Percentiles rank a stretch among this genome's conserved stretches.
Conservation (phyloP, 2,797 vertebrate genomes). For the Pipistrellus pygmaeus region DNA sequence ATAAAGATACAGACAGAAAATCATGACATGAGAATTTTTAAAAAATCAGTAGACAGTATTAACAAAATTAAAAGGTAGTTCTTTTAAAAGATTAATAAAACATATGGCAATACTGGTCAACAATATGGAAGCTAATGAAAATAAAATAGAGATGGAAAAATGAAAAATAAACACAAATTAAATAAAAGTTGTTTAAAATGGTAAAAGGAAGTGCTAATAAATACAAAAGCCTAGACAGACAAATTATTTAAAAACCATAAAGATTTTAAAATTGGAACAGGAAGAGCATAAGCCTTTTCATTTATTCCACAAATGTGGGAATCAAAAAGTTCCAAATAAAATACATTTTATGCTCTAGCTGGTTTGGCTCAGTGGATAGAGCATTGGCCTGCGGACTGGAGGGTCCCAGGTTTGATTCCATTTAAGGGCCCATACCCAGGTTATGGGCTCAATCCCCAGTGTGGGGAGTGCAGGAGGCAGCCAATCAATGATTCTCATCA, state of each 20-base stretch:
- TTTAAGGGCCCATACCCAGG: no score
- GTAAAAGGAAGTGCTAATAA: not conserved
- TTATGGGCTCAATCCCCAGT: no score
- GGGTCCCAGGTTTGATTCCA: no score
- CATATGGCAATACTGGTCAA: not conserved
- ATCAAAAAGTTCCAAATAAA: slow-evolving; percentile 18
- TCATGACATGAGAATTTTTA: not conserved
- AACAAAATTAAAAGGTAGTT: not conserved
- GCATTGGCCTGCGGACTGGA: no score
- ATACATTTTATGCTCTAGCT: not conserved
- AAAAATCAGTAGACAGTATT: not conserved
- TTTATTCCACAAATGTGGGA: not conserved
- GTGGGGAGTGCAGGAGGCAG: no score
- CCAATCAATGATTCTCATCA: no score
- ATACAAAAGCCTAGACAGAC: not conserved
- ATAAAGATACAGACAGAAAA: not conserved
- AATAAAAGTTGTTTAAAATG: not conserved
- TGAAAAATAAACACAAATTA: not conserved
- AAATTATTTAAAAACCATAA: not conserved
- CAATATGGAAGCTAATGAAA: not conserved
- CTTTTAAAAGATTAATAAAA: not conserved
- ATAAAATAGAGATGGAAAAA: not conserved
- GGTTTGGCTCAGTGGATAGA: no score
- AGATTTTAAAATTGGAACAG: not conserved
- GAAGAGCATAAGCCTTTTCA: not conserved